A percentile compares a stretch with the other conserved stretches of the same genome.
Conservation (phyloP, 2,888 invertebrate genomes). For the Nebria brevicollis region DNA sequence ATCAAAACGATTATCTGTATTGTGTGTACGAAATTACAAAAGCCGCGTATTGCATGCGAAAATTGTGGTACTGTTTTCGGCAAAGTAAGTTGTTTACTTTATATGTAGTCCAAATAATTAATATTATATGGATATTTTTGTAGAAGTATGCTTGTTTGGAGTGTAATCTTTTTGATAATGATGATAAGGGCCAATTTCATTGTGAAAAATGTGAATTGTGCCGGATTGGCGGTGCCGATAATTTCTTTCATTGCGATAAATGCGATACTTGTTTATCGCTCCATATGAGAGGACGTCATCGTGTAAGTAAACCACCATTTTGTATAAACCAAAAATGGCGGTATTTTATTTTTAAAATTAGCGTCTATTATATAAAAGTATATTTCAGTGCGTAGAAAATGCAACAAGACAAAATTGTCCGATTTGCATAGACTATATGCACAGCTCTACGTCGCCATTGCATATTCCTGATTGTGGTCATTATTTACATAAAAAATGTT, state of each 20-base stretch:
- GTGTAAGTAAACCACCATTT: constrained; percentile 65
- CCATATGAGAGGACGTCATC: constrained; percentile 76
- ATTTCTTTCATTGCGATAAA: constrained; percentile 83
- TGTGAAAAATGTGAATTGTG: constrained; percentile 87
- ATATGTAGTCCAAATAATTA: constrained; percentile 19
- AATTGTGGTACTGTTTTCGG: constrained; percentile 77
- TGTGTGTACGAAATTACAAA: constrained; percentile 77
- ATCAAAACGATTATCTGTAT: constrained; percentile 81
- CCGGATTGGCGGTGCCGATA: constrained; percentile 80
- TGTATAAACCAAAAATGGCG: neutral
- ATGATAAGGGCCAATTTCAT: constrained; percentile 85
- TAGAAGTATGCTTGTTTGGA: constrained; percentile 79
- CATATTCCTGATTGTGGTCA: constrained; percentile 89
- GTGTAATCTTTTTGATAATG: constrained; percentile 84
- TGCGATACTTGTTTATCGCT: constrained; percentile 86
- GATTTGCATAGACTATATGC: constrained; percentile 84
- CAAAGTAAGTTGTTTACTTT: constrained; percentile 65
- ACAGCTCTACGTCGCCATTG: constrained; percentile 82
- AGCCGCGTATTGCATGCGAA: constrained; percentile 76
- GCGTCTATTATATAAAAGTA: neutral
- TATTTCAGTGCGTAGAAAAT: constrained; percentile 80
- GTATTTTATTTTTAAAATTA: constrained; percentile 17
- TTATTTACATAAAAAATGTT: constrained; percentile 81
- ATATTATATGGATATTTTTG: constrained; percentile 19
- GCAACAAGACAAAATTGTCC: constrained; percentile 84